These are phyloP conservation scores for Trididemnum miniatum DNA, from an alignment of 23 tunicate species.

Conservation along the genomic window DNA sequence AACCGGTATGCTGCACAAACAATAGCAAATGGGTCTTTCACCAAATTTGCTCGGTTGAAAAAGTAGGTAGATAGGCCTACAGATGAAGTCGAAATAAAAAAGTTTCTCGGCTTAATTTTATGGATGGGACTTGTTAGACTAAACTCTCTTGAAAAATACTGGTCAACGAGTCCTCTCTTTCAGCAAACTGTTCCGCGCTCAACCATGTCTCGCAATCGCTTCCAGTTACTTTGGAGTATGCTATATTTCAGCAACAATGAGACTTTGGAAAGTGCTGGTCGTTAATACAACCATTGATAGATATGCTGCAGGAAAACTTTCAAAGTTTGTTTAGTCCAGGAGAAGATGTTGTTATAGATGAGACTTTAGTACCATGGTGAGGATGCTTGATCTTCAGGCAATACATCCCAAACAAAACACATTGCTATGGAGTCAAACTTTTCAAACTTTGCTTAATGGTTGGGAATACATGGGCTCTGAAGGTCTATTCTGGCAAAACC, in stretches of 20 bases:
- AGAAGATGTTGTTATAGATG: conserved; percentile 35
- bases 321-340: conserved; percentile 21
- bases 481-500: conserved; percentile 26
- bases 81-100: conserved; percentile 23
- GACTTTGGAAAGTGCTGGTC: not conserved
- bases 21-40: not conserved
- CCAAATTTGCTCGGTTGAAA: conserved; percentile 20
- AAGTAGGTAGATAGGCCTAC: conserved; percentile 26
- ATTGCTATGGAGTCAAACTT: conserved; percentile 32
- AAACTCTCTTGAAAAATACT: conserved; percentile 13
- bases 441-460: conserved; percentile 24
- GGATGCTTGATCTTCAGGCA: conserved; percentile 33
- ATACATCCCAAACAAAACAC: conserved; percentile 33
- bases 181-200: conserved; percentile 1
- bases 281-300: conserved; percentile 28
- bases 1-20: conserved; percentile 27
- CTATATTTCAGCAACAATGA: conserved; percentile 34
- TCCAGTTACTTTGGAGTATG: conserved; percentile 27
- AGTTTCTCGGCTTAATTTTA: conserved; percentile 16
- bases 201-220: conserved; percentile 30
- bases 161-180: conserved; percentile 21
- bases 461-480: conserved; percentile 24
- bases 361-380: conserved; percentile 42
- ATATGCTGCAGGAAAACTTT: conserved; percentile 28
- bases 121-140: conserved; percentile 44